Conservation (phyloP, 2,113 vertebrate genomes). For the Rhynchomys soricoides region DNA sequence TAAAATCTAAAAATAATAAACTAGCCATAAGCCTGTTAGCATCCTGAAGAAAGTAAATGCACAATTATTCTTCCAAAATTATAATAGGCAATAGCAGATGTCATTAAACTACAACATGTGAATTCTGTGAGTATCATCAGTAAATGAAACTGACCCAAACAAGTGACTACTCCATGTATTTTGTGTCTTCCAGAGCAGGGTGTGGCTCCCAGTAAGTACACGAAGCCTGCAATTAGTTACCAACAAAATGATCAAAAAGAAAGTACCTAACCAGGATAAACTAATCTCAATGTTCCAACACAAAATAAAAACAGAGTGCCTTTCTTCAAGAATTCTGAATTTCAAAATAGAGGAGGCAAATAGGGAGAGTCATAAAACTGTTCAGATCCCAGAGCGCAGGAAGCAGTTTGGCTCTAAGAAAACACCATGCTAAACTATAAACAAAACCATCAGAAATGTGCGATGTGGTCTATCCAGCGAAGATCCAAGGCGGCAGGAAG, state of each 20-base stretch:
- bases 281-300: background rate
- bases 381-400: background rate
- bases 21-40: background rate
- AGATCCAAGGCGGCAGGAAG: constrained; percentile 1
- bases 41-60: constrained; percentile 15
- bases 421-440: background rate
- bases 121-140: background rate
- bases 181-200: background rate
- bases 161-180: background rate
- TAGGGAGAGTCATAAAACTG: background rate
- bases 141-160: constrained; percentile 38
- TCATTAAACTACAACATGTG: background rate
- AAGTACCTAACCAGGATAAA: background rate
- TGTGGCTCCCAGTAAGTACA: constrained; percentile 14
- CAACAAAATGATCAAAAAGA: background rate
- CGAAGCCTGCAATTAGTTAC: constrained; percentile 22
- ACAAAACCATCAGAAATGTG: background rate
- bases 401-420: background rate
- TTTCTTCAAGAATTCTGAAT: constrained; percentile 1
- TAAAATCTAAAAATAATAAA: constrained; percentile 45
- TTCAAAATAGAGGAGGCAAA: background rate
- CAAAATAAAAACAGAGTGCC: background rate
- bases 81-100: background rate
- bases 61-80: constrained; percentile 14
- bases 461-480: background rate